phyloP scores from a whole-genome alignment of 2,797 vertebrate genomes.

The Sparidentex hasta region DNA sequence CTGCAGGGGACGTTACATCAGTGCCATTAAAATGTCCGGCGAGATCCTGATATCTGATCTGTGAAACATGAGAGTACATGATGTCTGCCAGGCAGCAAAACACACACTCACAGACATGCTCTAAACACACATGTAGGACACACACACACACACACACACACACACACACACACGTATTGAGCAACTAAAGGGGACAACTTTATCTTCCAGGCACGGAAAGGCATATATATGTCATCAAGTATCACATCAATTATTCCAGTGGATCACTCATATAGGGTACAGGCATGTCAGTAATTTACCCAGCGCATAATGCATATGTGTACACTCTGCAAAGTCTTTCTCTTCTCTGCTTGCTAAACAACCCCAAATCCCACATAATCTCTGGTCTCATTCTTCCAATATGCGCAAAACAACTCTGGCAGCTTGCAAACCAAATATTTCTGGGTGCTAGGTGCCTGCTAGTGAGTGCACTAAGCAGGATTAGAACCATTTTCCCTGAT shows the following conservation, averaged over 20 bases:
- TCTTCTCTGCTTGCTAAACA: slow-evolving; percentile 54
- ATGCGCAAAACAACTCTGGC: slow-evolving; percentile 55
- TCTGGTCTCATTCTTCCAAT: slow-evolving; percentile 57
- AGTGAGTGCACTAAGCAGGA: slow-evolving; percentile 71
- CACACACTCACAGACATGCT: slow-evolving; percentile 9
- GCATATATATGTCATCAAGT: slow-evolving; percentile 54
- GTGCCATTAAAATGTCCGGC: slow-evolving; percentile 23
- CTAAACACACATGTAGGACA: slow-evolving; percentile 25
- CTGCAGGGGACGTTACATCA: slow-evolving; percentile 57
- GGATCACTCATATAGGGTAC: slow-evolving; percentile 14
- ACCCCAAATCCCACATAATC: slow-evolving; percentile 68
- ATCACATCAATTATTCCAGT: slow-evolving; percentile 53
- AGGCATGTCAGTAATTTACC: slow-evolving; percentile 21
- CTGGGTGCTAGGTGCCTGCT: slow-evolving; percentile 68
- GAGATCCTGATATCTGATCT: slow-evolving; percentile 58
- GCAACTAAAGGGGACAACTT: slow-evolving; percentile 34
- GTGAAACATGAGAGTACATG: slow-evolving; percentile 58
- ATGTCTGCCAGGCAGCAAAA: not conserved
- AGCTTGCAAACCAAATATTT: slow-evolving; percentile 66
- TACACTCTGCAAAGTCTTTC: slow-evolving; percentile 25
- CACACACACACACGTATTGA: slow-evolving; percentile 2
- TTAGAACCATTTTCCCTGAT: slow-evolving; percentile 69
- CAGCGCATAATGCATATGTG: slow-evolving; percentile 10
- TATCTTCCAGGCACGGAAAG: slow-evolving; percentile 49
- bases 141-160: not conserved